Conservation (phyloP, 2,888 invertebrate species). For the Iphiclides podalirius region DNA sequence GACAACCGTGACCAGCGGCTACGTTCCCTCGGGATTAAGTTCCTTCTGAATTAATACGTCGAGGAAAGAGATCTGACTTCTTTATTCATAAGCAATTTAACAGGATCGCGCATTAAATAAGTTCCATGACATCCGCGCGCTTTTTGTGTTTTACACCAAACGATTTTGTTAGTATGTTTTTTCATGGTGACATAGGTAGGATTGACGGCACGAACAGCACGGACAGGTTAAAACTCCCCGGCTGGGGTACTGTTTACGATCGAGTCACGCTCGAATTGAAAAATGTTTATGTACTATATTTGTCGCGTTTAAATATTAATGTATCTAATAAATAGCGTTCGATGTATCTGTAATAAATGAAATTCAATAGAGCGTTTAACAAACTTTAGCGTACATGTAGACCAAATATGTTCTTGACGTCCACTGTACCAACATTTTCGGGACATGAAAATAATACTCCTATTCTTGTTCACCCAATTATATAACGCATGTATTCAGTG, state of each 20-base stretch:
- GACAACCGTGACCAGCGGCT: slow-evolving; percentile 18
- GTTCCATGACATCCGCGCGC: not conserved
- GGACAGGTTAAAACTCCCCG: slow-evolving; percentile 48
- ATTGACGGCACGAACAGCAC: slow-evolving; percentile 51
- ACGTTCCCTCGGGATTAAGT: slow-evolving; percentile 15
- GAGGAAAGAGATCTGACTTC: not conserved
- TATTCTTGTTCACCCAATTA: too few relatives aligned
- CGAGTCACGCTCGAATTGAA: slow-evolving; percentile 41
- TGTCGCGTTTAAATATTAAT: not conserved
- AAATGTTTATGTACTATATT: slow-evolving; percentile 34
- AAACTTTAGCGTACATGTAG: not conserved
- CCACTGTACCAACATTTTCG: too few relatives aligned
- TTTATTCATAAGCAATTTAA: not conserved
- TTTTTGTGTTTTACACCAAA: slow-evolving; percentile 32
- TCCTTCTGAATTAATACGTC: slow-evolving; percentile 14
- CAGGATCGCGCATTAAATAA: not conserved
- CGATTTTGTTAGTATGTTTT: slow-evolving; percentile 43
- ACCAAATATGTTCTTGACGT: not conserved
- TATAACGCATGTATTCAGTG: too few relatives aligned
- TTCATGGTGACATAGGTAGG: slow-evolving; percentile 52
- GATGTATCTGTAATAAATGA: not conserved
- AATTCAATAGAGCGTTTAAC: not conserved
- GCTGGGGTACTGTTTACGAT: slow-evolving; percentile 48
- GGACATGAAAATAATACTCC: too few relatives aligned
- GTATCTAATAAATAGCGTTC: not conserved